A percentile compares a stretch with the other conserved stretches of the same genome.
phyloP scores from a whole-genome alignment of 1,140 invertebrate genomes.

The Drosophila watanabei region DNA sequence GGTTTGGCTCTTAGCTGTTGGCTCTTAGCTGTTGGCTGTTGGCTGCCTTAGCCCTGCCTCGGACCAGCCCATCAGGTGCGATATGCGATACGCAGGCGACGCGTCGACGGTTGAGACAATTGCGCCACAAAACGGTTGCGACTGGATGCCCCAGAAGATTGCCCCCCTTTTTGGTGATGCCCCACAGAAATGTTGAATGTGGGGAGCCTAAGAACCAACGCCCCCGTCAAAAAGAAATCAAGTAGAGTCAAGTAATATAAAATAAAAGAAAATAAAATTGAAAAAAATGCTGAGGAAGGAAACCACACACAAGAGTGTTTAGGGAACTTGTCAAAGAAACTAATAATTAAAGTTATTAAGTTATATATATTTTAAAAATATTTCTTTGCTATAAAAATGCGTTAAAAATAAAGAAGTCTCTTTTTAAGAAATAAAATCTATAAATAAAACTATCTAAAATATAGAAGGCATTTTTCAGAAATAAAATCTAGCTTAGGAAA shows the following conservation, averaged over 20 bases:
- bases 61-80: conserved; percentile 74
- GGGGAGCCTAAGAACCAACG: conserved; percentile 15
- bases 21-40: not conserved
- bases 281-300: conserved; percentile 4
- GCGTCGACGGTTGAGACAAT: conserved; percentile 67
- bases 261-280: not conserved
- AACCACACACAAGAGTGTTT: conserved; percentile 5
- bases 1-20: conserved; percentile 9
- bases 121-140: conserved; percentile 76
- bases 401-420: not conserved
- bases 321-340: conserved; percentile 9
- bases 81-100: conserved; percentile 81
- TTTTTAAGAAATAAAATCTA: no score
- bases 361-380: not conserved
- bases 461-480: no score
- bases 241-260: not conserved
- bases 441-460: no score
- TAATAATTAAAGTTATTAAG: not conserved
- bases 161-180: conserved; percentile 13
- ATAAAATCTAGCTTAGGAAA: no score
- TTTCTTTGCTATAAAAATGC: not conserved
- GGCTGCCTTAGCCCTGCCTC: conserved; percentile 25
- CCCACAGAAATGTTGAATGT: not conserved
- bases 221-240: conserved; percentile 2
- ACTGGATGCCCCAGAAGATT: conserved; percentile 80